phyloP scores from a whole-genome alignment of 2,888 invertebrate genomes.

The Melieria crassipennis region DNA sequence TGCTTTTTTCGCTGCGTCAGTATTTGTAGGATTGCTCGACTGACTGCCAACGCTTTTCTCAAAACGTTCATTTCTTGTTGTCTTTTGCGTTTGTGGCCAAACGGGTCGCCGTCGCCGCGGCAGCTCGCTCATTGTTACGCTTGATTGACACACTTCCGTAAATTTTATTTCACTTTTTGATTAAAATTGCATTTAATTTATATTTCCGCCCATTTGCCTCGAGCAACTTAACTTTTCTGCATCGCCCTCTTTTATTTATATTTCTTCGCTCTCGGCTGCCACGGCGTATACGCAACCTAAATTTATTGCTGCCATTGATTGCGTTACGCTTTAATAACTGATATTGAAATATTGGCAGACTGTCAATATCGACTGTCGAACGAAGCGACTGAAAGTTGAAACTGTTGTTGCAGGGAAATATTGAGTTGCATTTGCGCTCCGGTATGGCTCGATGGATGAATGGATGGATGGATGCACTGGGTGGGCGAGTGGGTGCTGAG shows the following conservation, averaged over 20 bases:
- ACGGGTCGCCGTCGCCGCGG: not conserved
- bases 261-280: not conserved
- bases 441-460: no score
- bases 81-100: conserved; percentile 7
- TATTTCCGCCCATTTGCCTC: conserved; percentile 21
- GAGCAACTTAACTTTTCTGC: not conserved
- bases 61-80: not conserved
- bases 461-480: no score
- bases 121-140: not conserved
- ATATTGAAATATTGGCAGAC: no score
- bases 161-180: conserved; percentile 9
- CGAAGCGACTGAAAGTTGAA: no score
- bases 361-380: no score
- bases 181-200: conserved; percentile 28
- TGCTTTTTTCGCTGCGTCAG: conserved; percentile 7
- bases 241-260: no score
- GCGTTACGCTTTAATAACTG: not conserved
- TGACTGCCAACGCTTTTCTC: not conserved
- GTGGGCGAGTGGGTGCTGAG: no score
- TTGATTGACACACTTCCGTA: not conserved
- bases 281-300: conserved; percentile 13
- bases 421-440: no score
- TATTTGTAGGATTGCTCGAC: not conserved
- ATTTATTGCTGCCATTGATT: conserved; percentile 24
- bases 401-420: no score